phyloP scores from a whole-genome alignment of 2,888 invertebrate genomes.

The Ophion costatus region DNA sequence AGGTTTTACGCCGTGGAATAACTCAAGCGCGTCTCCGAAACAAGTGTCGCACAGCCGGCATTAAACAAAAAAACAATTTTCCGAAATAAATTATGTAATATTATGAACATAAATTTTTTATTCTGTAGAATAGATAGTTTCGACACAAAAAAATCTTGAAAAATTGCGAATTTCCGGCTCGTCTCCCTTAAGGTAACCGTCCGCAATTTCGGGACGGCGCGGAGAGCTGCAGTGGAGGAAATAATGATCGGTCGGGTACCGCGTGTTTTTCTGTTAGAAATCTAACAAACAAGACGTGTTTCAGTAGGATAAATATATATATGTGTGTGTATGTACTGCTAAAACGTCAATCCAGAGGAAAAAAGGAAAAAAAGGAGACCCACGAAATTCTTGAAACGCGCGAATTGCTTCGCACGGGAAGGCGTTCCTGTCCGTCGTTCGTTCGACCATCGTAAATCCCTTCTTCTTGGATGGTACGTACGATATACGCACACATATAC shows the following conservation, averaged over 20 bases:
- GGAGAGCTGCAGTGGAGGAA: not conserved
- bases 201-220: not conserved
- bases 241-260: not conserved
- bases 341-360: conserved; percentile 47
- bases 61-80: too few relatives aligned
- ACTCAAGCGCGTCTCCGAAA: too few relatives aligned
- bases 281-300: conserved; percentile 3
- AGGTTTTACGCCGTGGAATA: too few relatives aligned
- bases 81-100: too few relatives aligned
- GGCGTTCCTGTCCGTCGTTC: conserved; percentile 59
- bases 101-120: too few relatives aligned
- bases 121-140: too few relatives aligned
- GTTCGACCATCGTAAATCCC: conserved; percentile 63
- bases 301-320: not conserved
- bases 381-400: conserved; percentile 57
- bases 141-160: too few relatives aligned
- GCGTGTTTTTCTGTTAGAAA: not conserved
- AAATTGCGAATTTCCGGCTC: too few relatives aligned
- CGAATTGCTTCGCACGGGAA: conserved; percentile 45
- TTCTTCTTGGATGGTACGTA: conserved; percentile 45
- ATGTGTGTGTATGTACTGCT: conserved; percentile 11
- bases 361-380: conserved; percentile 8
- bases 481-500: conserved; percentile 13
- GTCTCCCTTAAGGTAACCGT: not conserved
- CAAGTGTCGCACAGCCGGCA: too few relatives aligned